Conservation (phyloP, 2,888 invertebrate species). For the Metellina segmentata region DNA sequence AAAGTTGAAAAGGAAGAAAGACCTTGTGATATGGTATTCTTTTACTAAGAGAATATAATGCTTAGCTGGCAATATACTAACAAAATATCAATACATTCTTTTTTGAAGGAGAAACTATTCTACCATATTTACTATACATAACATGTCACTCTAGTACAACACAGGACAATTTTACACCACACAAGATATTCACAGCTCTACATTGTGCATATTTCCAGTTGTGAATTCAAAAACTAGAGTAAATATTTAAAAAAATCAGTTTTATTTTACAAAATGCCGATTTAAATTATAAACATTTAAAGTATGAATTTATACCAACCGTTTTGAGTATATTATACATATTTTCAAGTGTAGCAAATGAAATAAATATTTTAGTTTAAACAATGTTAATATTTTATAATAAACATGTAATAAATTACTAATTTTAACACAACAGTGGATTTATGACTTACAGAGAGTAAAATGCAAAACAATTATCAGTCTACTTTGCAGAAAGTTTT, state of each 20-base stretch:
- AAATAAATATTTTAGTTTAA: neutral
- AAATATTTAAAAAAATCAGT: neutral
- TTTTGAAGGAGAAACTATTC: constrained; percentile 27
- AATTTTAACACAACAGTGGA: neutral
- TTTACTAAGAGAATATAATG: constrained; percentile 18
- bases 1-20: constrained; percentile 10
- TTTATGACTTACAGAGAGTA: too few species aligned
- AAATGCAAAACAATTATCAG: too few species aligned
- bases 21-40: constrained; percentile 35
- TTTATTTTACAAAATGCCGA: neutral
- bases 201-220: constrained; percentile 5
- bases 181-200: constrained; percentile 3
- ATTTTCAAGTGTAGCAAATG: neutral
- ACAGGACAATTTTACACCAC: constrained; percentile 1
- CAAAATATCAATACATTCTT: constrained; percentile 14
- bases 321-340: neutral
- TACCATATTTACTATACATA: constrained; percentile 27
- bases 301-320: neutral
- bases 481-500: too few species aligned
- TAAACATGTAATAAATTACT: neutral
- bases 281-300: neutral
- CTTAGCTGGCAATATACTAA: constrained; percentile 23
- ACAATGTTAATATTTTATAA: neutral
- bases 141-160: constrained; percentile 22
- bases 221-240: neutral